Base-by-base conservation (phyloP, 2,113 vertebrate species). In the Sinocyclocheilus maitianheensis region DNA sequence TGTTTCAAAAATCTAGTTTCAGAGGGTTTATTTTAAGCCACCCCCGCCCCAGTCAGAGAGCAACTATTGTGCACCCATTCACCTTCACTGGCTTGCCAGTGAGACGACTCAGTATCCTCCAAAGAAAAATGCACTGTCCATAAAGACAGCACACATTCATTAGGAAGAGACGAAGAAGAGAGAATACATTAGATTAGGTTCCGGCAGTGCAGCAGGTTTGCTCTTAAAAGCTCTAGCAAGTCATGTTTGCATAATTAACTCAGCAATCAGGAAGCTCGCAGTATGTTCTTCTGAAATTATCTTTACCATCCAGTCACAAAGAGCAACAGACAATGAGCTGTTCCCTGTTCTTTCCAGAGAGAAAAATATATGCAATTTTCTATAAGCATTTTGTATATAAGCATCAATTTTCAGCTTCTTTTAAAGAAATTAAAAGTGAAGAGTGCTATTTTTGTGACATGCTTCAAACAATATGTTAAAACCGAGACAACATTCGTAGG, bases 191-290 rank as follows among this genome's bases (percentile, higher is more conserved):
- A 22, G 55, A 80, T 80, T 63, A n/a, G 22, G 30, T 40, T n/a
- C 46, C 3, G 18, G 46, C 69, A 75, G 81, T 77, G 30, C 20
- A 63, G 30, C 20, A 30, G 46, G 48, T 86, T 67, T 37, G 51
- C 60, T n/a, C 26, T 55, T 22, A 55, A 83, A 86, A 58, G 71
- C 67, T 26, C 74, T 81, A 83, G 22, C 10, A 75, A 72, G 78
- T 48, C 81, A 82, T 82, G 60, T 78, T 82, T 69, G 83, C 78
- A 48, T 85, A 88, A 85, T 78, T 76, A 85, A 71, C 12, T 46
- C 60, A 20, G 69, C 53, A 63, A 48, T 84, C 30, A 60, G 20
- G 51, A 84, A 60, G 53, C 69, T 43, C 34, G 2, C 14, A 24
- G 48, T 40, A 46, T 34, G 65, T 24, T 34, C 48, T 83, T 72